phyloP scores from a whole-genome alignment of 2,113 vertebrate species.

The Eurystomus gularis region DNA sequence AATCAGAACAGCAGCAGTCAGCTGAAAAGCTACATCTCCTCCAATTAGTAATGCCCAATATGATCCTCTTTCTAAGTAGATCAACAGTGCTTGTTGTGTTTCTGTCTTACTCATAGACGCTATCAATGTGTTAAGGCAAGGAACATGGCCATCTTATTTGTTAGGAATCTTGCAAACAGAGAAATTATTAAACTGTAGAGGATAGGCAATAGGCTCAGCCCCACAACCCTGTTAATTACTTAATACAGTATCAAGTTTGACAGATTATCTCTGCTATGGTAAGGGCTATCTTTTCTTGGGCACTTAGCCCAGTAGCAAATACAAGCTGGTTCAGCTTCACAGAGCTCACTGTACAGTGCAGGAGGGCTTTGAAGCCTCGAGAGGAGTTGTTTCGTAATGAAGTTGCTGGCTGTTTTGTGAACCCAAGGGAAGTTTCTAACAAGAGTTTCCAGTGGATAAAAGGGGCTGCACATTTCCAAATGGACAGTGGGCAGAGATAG shows the following conservation, averaged over 20 bases:
- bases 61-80: neutral
- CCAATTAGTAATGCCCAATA: neutral
- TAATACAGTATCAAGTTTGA: neutral
- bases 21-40: neutral
- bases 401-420: neutral
- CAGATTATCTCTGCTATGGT: neutral
- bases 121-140: neutral
- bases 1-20: neutral
- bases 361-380: neutral
- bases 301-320: slow-evolving; percentile 14
- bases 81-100: neutral
- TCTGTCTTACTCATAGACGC: neutral
- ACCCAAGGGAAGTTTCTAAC: neutral
- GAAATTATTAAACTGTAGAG: neutral
- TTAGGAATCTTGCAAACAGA: neutral
- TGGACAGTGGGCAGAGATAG: neutral
- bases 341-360: neutral
- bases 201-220: neutral
- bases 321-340: neutral
- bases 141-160: neutral
- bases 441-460: neutral
- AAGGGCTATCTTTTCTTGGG: neutral
- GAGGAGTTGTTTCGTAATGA: neutral
- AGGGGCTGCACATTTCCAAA: neutral
- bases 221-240: slow-evolving; percentile 6